Conservation (phyloP, 2,888 invertebrate species). For the Laothoe populi region DNA sequence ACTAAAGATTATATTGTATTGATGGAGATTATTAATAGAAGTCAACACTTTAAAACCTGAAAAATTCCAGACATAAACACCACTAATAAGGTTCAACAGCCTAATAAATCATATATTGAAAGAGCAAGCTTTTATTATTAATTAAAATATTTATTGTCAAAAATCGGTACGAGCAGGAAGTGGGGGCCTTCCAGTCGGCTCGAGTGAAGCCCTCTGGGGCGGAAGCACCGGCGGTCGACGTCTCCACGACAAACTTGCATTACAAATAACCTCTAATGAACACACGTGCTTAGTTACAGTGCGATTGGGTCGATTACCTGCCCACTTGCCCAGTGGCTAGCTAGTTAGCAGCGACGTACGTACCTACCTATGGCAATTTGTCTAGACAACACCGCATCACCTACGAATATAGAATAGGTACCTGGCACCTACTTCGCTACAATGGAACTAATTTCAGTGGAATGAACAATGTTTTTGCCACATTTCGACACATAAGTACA, state of each 20-base stretch:
- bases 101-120: slow-evolving; percentile 53
- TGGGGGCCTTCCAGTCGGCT: slow-evolving; percentile 73
- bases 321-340: slow-evolving; percentile 21
- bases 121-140: slow-evolving; percentile 48
- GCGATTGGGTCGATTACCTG: slow-evolving; percentile 61
- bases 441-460: neutral
- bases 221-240: slow-evolving; percentile 65
- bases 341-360: slow-evolving; percentile 3
- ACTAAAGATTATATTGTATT: too few species aligned
- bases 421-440: slow-evolving; percentile 11
- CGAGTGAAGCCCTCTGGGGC: slow-evolving; percentile 70
- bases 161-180: slow-evolving; percentile 77
- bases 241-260: slow-evolving; percentile 69
- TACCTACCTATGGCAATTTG: slow-evolving; percentile 17
- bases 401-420: slow-evolving; percentile 15
- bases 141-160: slow-evolving; percentile 72
- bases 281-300: slow-evolving; percentile 64
- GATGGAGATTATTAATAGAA: neutral
- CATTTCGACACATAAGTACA: neutral
- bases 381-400: slow-evolving; percentile 10
- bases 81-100: slow-evolving; percentile 46
- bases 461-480: neutral
- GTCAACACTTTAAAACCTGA: neutral
- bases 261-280: slow-evolving; percentile 80
- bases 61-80: slow-evolving; percentile 8